Evolutionary conservation across 35 echinoderm and acorn worm genomes (phyloP).

Genomic region (Diadema setosum): DNA sequence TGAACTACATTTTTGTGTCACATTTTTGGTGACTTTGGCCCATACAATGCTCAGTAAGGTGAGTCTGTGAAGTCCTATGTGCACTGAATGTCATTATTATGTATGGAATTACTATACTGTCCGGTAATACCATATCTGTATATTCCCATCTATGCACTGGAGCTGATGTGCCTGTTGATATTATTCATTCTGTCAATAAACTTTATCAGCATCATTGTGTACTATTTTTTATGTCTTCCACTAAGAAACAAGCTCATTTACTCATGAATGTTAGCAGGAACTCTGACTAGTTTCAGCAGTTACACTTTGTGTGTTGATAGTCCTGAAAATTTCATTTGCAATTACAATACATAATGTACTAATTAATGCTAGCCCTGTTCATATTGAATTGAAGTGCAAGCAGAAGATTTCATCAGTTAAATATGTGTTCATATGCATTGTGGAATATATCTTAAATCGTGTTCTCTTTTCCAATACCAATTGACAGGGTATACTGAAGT

Average conservation of each 20-base stretch:
- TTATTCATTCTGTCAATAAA: not conserved
- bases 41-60: not conserved
- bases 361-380: not conserved
- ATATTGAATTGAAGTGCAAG: not conserved
- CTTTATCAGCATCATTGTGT: not conserved
- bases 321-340: not conserved
- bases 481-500: slow-evolving; percentile 5
- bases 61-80: not conserved
- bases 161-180: not conserved
- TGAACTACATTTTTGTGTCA: not conserved
- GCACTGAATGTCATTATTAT: not conserved
- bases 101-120: not conserved
- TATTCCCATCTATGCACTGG: not conserved
- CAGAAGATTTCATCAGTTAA: not conserved
- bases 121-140: not conserved
- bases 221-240: no score
- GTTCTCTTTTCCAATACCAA: not conserved
- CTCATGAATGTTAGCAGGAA: no score
- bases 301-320: not conserved
- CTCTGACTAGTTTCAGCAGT: no score
- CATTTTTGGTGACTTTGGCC: not conserved
- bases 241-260: no score
- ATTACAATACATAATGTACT: not conserved
- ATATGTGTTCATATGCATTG: not conserved
- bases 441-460: not conserved